Conservation (phyloP, 23 tunicate species). For the Trididemnum nubilum region DNA sequence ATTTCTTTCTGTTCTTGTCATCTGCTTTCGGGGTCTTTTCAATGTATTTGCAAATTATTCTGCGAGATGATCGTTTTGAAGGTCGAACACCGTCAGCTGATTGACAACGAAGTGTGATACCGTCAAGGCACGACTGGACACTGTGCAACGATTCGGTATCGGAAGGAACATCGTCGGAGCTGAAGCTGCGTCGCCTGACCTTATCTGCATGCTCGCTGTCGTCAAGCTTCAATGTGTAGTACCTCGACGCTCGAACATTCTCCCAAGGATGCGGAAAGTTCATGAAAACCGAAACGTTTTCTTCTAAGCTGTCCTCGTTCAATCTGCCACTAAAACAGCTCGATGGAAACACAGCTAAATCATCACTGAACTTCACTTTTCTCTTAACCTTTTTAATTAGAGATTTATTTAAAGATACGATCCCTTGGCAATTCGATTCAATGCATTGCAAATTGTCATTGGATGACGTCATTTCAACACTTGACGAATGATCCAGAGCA, state of each 20-base stretch:
- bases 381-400: too few species aligned
- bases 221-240: not conserved
- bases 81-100: not conserved
- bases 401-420: not conserved
- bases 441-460: not conserved
- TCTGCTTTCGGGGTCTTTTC: not conserved
- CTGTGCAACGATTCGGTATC: constrained; percentile 15
- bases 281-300: not conserved
- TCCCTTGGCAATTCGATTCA: not conserved
- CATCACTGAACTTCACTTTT: not conserved
- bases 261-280: not conserved
- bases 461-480: not conserved
- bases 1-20: not conserved
- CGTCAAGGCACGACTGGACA: not conserved
- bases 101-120: not conserved
- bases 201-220: not conserved
- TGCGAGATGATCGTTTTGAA: not conserved
- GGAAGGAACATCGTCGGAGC: not conserved
- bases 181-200: constrained; percentile 1
- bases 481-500: too few species aligned
- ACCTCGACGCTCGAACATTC: not conserved
- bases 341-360: not conserved
- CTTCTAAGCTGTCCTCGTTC: not conserved
- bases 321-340: not conserved
- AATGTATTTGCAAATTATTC: not conserved